These are phyloP conservation scores for Aptenodytes patagonicus DNA, from an alignment of 2,113 vertebrate species.

Conservation along the genomic window DNA sequence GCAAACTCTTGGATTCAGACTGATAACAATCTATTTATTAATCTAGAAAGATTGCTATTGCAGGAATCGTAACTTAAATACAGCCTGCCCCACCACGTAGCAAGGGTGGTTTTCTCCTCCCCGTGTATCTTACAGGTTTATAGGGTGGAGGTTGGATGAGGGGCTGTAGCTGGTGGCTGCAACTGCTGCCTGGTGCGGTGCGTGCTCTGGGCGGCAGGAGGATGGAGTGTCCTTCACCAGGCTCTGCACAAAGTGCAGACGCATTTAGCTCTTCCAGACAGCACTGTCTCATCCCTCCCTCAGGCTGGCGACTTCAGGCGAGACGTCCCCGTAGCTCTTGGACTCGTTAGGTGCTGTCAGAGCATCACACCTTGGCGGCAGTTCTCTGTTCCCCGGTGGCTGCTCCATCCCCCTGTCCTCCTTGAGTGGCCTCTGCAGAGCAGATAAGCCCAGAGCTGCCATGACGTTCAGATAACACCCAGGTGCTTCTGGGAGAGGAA, in stretches of 20 bases:
- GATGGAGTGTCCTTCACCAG: neutral
- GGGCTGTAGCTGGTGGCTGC: neutral
- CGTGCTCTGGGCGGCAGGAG: neutral
- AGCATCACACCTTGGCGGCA: accelerated
- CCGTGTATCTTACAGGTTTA: accelerated
- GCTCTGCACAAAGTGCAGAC: accelerated
- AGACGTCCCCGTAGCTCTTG: neutral
- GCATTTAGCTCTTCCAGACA: neutral
- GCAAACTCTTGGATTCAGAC: accelerated
- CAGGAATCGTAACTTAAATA: neutral
- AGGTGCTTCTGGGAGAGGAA: neutral
- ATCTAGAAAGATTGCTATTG: neutral
- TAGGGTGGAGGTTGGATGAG: neutral
- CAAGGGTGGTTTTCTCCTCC: neutral
- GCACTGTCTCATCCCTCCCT: neutral
- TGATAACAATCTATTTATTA: accelerated
- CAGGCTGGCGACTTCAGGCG: neutral
- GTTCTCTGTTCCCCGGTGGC: accelerated
- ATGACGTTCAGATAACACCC: neutral
- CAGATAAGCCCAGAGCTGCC: neutral
- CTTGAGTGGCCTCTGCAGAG: neutral
- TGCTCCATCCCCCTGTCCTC: neutral
- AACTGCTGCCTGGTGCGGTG: neutral
- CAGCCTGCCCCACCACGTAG: accelerated
- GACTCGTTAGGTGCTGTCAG: neutral